Evolutionary conservation across 1,140 invertebrate genomes (phyloP).

Genomic region (Parapsyche elsis): DNA sequence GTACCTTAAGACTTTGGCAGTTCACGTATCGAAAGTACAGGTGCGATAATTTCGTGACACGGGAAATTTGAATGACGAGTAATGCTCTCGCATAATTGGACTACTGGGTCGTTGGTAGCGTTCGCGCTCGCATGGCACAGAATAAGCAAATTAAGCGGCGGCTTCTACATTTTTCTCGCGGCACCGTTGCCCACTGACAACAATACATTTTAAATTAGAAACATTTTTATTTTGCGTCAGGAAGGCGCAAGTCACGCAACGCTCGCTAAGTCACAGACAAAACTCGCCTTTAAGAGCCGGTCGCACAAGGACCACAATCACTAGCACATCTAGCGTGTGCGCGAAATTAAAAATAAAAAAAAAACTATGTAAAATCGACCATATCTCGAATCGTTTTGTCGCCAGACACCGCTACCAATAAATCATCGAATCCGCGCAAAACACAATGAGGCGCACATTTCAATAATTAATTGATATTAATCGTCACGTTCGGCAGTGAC

Average conservation of each 20-base stretch:
- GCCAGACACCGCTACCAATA: not conserved
- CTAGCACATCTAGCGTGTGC: not conserved
- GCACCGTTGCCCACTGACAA: constrained; percentile 20
- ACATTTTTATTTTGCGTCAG: constrained; percentile 40
- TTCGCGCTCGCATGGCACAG: constrained; percentile 5
- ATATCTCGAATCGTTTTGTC: not conserved
- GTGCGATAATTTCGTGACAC: no score
- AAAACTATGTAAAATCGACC: not conserved
- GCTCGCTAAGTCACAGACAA: no score
- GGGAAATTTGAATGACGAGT: no score
- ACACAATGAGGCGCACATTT: not conserved
- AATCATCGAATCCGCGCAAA: constrained; percentile 2
- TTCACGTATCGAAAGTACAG: no score
- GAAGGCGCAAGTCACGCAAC: constrained; percentile 27
- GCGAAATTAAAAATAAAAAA: not conserved
- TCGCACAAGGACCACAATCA: no score
- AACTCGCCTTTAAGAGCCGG: no score
- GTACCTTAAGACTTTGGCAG: no score
- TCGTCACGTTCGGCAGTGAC: not conserved
- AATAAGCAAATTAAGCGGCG: constrained; percentile 44
- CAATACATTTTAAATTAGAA: constrained; percentile 41
- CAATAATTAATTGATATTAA: constrained; percentile 25
- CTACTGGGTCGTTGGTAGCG: not conserved
- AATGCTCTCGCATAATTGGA: no score
- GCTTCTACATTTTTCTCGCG: constrained; percentile 41